phyloP scores from a whole-genome alignment of 2,797 vertebrate species.

The Crenuchus spilurus region DNA sequence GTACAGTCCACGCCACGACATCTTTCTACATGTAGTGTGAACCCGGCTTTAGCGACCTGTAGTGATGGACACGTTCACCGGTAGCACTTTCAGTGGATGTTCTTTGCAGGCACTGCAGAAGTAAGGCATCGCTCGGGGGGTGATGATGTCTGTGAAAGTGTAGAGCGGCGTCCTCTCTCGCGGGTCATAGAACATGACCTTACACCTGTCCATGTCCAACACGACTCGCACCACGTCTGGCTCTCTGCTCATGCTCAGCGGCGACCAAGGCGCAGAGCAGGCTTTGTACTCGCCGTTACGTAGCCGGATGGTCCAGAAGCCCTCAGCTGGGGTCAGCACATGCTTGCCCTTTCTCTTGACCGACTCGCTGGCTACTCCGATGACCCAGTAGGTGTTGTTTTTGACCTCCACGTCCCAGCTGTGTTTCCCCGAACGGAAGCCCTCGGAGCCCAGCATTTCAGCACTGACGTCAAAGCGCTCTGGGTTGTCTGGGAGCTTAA shows the following conservation, averaged over 20 bases:
- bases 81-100: slow-evolving; percentile 75
- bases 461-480: slow-evolving; percentile 81
- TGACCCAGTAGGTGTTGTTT: slow-evolving; percentile 81
- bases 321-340: slow-evolving; percentile 77
- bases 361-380: slow-evolving; percentile 76
- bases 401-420: slow-evolving; percentile 81
- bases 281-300: slow-evolving; percentile 83
- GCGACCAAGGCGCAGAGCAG: slow-evolving; percentile 79
- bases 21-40: too few species aligned
- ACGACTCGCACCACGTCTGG: slow-evolving; percentile 73
- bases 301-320: slow-evolving; percentile 82
- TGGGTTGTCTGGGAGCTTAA: slow-evolving; percentile 78
- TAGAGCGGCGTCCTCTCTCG: slow-evolving; percentile 74
- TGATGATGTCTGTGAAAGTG: slow-evolving; percentile 72
- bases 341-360: slow-evolving; percentile 82
- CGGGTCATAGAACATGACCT: slow-evolving; percentile 78
- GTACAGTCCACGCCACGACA: too few species aligned
- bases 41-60: slow-evolving; percentile 59
- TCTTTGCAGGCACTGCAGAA: slow-evolving; percentile 83
- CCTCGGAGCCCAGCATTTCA: slow-evolving; percentile 75
- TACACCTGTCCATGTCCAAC: slow-evolving; percentile 80
- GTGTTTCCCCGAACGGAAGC: slow-evolving; percentile 72
- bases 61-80: slow-evolving; percentile 64
- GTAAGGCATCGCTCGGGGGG: slow-evolving; percentile 73
- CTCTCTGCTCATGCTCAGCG: slow-evolving; percentile 71